Base-by-base conservation (phyloP, 2,888 invertebrate species). In the Leucophenga montana region DNA sequence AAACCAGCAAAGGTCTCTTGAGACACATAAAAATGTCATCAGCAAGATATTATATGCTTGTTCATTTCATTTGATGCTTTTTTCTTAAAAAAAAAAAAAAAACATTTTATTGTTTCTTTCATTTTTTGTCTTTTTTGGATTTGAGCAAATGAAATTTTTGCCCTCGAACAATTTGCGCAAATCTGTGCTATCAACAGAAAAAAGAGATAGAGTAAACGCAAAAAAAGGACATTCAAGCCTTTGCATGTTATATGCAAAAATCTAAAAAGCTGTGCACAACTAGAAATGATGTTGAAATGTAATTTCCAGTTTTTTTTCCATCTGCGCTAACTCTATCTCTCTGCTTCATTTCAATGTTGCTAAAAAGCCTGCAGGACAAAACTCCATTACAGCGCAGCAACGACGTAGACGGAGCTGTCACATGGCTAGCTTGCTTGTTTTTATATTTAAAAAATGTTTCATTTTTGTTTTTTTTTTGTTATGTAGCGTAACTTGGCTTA, bases 291-390 rank as follows among this genome's bases (percentile, higher is more conserved):
- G 74, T 77, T 77, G 71, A 80, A 80, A 80, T 80, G 82, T 82
- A 82, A 83, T 83, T 83, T 83, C 74, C 77, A 82, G 80, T 70
- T 76, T 73, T 77, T 56, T 74, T 33, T 53, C n/a, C n/a, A n/a
- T 53, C 11, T 3, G 33, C 33, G 33, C 39, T 39, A 39, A 39
- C 39, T 39, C 39, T 39, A 13, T 50, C 65, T 14, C 5, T 20
- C 20, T 14, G 20, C 31, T 59, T 31, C 59, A 13, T n/a, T 31
- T 18, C 59, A 59, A 16, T 62, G 61, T 18, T 62, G 13, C 61
- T 64, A 46, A 64, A 64, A 64, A 64, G 62, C 62, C 62, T 64
- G 62, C 62, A 64, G 62, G 27, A 64, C 62, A 46, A 64, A 64
- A 64, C 46, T 46, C 62, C 22, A 64, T 64, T 64, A 64, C 48